A percentile compares a stretch with the other conserved stretches of the same genome.
phyloP scores from a whole-genome alignment of 2,797 vertebrate species.

The Lutjanus campechanus region DNA sequence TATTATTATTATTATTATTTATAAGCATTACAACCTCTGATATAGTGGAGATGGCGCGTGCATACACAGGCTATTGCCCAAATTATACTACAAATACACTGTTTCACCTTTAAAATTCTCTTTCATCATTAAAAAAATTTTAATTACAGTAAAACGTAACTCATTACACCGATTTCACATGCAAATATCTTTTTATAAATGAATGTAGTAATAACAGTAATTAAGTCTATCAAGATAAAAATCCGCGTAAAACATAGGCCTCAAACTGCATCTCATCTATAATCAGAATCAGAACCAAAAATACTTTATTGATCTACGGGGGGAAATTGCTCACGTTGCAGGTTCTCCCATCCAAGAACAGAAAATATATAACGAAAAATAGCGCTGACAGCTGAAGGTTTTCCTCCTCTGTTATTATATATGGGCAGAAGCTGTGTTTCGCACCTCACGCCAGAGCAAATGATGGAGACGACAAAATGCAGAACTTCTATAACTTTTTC shows the following conservation, averaged over 20 bases:
- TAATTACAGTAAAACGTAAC: background rate
- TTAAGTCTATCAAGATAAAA: background rate
- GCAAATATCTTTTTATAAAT: background rate
- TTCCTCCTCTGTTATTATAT: rapidly evolving
- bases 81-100: background rate
- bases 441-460: background rate
- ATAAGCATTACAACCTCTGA: too few species aligned
- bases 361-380: background rate
- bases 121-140: background rate
- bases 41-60: background rate
- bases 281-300: too few species aligned
- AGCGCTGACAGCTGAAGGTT: background rate
- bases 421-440: background rate
- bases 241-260: background rate
- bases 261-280: background rate
- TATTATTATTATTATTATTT: background rate
- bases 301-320: too few species aligned
- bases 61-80: too few species aligned
- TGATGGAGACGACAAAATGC: background rate
- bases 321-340: too few species aligned
- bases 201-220: background rate
- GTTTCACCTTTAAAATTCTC: background rate
- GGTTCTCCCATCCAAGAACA: too few species aligned
- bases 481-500: background rate
- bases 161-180: background rate